Conservation (phyloP, 2,888 invertebrate species). For the Linnaemya vulpina region DNA sequence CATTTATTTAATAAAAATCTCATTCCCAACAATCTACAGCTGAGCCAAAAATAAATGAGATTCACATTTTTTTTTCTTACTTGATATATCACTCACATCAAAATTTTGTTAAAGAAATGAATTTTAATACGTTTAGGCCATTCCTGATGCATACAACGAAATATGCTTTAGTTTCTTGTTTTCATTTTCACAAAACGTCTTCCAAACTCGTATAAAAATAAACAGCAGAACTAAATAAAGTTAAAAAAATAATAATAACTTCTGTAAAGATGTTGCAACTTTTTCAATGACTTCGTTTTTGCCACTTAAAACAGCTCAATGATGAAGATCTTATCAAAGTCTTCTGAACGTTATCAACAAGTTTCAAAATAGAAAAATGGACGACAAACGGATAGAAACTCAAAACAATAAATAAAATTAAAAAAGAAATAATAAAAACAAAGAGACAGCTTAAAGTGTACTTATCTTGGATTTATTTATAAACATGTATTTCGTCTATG, state of each 20-base stretch:
- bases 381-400: background rate
- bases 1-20: too few species aligned
- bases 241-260: background rate
- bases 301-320: background rate
- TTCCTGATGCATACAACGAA: background rate
- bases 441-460: background rate
- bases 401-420: too few species aligned
- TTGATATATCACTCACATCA: too few species aligned
- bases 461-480: constrained; percentile 4
- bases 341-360: background rate
- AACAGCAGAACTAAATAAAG: background rate
- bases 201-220: background rate
- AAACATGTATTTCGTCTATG: background rate
- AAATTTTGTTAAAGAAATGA: too few species aligned
- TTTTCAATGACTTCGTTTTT: background rate
- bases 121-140: background rate
- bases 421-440: too few species aligned
- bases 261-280: background rate
- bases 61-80: too few species aligned
- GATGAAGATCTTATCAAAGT: background rate
- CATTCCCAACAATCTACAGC: too few species aligned
- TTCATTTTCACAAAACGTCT: background rate
- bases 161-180: background rate
- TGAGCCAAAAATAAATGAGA: too few species aligned
- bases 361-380: background rate